A percentile compares a stretch with the other conserved stretches of the same genome.
These are phyloP conservation scores for Acyrthosiphon pisum DNA, from an alignment of 1,140 invertebrate species.

Conservation along the genomic window DNA sequence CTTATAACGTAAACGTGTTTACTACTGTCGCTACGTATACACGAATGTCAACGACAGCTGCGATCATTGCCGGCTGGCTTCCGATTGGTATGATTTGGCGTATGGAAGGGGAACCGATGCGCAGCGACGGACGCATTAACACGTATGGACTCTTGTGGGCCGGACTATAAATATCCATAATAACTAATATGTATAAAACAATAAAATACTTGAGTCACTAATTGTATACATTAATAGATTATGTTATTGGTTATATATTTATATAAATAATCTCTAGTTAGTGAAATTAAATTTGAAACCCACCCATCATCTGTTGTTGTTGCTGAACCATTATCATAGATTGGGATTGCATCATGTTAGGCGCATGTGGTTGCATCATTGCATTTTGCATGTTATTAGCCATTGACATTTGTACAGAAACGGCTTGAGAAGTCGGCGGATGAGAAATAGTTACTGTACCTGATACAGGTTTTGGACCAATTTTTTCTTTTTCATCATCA, in stretches of 20 bases:
- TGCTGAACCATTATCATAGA: conserved; percentile 65
- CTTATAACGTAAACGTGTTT: no score
- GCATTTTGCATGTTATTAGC: conserved; percentile 49
- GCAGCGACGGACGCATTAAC: no score
- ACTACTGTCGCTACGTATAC: no score
- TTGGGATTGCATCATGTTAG: conserved; percentile 67
- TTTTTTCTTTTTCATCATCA: conserved; percentile 93
- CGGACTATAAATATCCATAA: no score
- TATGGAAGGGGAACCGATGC: no score
- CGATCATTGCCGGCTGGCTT: no score
- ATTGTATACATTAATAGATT: neutral
- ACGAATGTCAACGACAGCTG: no score
- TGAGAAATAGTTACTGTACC: conserved; percentile 62
- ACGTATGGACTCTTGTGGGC: no score
- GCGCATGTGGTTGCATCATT: conserved; percentile 65
- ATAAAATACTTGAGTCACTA: neutral
- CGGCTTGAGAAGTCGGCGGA: conserved; percentile 62
- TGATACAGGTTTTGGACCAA: conserved; percentile 79
- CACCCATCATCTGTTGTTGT: conserved; percentile 60
- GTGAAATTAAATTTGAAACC: conserved; percentile 22
- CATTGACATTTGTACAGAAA: conserved; percentile 50
- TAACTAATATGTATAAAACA: neutral
- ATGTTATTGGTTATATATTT: neutral
- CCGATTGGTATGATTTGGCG: no score
- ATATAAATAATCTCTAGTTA: no score